Evolutionary conservation across 2,113 vertebrate genomes (phyloP).

Genomic region (Alectura lathami): DNA sequence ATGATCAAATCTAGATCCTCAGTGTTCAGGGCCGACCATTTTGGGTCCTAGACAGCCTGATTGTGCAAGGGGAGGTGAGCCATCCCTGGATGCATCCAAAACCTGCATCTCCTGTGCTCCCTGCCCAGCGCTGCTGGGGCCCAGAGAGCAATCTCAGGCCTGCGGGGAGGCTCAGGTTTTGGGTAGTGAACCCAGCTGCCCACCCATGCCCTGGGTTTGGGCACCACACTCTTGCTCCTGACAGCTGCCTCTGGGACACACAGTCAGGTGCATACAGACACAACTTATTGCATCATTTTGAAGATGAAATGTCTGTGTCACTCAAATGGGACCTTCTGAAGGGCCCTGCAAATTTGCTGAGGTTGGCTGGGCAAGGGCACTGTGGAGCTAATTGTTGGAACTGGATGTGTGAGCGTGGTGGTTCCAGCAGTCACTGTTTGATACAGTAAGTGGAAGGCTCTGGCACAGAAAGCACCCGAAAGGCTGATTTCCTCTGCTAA

Average conservation of each 20-base stretch:
- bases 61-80: neutral
- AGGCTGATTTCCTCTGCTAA: conserved; percentile 43
- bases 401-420: neutral
- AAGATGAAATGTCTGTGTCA: neutral
- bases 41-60: neutral
- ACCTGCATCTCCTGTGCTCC: neutral
- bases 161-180: neutral
- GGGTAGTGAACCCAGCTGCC: neutral
- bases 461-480: conserved; percentile 59
- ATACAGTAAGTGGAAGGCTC: conserved; percentile 56
- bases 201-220: neutral
- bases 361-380: conserved; percentile 10
- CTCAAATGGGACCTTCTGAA: conserved; percentile 16
- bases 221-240: rapidly evolving
- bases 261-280: neutral
- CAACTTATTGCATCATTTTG: no score
- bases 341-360: neutral
- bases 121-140: neutral
- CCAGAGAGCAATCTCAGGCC: neutral
- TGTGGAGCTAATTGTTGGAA: conserved; percentile 25
- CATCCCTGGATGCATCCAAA: neutral
- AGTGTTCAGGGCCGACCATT: neutral
- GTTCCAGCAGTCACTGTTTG: conserved; percentile 29
- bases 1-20: neutral
- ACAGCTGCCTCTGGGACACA: neutral